Evolutionary conservation across 2,888 invertebrate genomes (phyloP), one percentile per base, ranked within the genome.

Genomic region (Tolmerus cingulatus): DNA sequence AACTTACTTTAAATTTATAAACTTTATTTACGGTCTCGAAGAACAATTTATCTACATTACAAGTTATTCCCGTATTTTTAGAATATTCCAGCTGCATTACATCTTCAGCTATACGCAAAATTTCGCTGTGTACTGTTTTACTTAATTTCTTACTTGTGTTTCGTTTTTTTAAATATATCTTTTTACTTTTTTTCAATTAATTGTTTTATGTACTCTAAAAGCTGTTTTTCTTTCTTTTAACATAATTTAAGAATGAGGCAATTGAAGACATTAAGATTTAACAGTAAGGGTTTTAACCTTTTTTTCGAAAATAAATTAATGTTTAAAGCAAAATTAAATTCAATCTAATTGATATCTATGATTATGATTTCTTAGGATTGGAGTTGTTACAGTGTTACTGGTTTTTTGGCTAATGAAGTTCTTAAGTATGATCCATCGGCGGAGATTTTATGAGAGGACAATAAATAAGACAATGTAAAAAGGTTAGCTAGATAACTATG

Each of bases 1-100:
- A 81, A 81, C 81, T 78, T 81, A 81, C 46, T 23, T 46, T 51
- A 76, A 55, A 30, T 51, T 55, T 81, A 46, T 51, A 76, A 76
- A 76, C 40, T 76, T 76, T 76, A 34, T 76, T 19, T 76, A 40
- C 40, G 76, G n/a, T 81, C n/a, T 81, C 34, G 30, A 55, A 81
- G 81, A 81, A 81, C 46, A 27, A 55, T 81, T 46, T 76, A 76
- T 81, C 81, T 51, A 81, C 81, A 81, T 81, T 78, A 78, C 43
- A 78, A 34, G 43, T 51, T 34, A 55, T 51, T 81, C 51, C 55
- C 51, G 30, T 81, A 81, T 81, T 23, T 66, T 81, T 81, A 81
- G 81, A 81, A 81, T 51, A 81, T 81, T 81, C 16, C 43, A 76
- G 76, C 76, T 76, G 7, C 43, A 9, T 40, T 77, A 78, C 81